These are phyloP conservation scores for Pseudomugil gertrudae DNA, from an alignment of 2,797 vertebrate species.

Conservation along the genomic window DNA sequence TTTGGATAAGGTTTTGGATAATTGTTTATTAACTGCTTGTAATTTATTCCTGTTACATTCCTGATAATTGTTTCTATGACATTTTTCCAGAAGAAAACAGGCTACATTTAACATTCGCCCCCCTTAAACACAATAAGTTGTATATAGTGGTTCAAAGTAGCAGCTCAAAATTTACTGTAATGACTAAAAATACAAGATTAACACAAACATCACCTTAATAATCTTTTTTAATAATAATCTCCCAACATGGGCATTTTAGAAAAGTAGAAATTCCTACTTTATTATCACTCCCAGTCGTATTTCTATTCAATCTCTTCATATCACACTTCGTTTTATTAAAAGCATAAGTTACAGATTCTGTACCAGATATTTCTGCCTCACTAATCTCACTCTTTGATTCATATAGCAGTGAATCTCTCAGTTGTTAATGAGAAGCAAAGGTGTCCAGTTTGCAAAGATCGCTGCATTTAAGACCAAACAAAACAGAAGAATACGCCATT, in stretches of 20 bases:
- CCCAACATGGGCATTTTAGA: not conserved
- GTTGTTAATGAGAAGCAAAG: not conserved
- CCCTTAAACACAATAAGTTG: not conserved
- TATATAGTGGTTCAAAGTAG: not conserved
- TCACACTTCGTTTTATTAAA: not conserved
- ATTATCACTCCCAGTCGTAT: not conserved
- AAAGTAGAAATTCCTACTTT: not conserved
- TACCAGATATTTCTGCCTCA: not conserved
- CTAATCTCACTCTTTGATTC: not conserved
- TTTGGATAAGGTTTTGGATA: too few species aligned
- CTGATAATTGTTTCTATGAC: too few species aligned
- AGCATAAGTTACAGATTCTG: not conserved
- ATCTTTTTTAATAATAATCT: not conserved
- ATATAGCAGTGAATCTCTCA: not conserved
- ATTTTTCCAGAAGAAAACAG: too few species aligned
- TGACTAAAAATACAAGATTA: not conserved
- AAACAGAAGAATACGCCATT: constrained; percentile 16
- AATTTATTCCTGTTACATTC: too few species aligned
- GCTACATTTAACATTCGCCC: not conserved
- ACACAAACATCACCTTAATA: not conserved
- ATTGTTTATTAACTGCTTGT: too few species aligned
- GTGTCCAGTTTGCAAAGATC: not conserved
- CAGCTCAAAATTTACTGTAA: not conserved
- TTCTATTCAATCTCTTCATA: not conserved
- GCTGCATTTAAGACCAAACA: constrained; percentile 8